phyloP scores from a whole-genome alignment of 2,113 vertebrate genomes.

The Meleagris gallopavo region DNA sequence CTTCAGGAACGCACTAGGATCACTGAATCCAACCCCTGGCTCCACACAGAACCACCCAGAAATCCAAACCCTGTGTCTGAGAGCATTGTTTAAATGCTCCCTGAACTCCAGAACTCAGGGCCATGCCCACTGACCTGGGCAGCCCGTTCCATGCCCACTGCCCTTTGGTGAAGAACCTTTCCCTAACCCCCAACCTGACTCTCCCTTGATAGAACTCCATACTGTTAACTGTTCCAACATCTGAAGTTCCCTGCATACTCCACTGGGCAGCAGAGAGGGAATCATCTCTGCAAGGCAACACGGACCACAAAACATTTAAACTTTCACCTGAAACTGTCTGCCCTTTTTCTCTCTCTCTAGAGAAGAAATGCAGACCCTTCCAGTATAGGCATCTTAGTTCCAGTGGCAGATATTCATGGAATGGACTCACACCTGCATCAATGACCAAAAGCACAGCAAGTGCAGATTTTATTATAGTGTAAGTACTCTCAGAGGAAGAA shows the following conservation, averaged over 20 bases:
- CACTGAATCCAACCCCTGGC: background rate
- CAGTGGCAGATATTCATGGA: background rate
- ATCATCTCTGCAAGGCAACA: background rate
- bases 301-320: background rate
- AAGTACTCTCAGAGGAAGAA: background rate
- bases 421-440: background rate
- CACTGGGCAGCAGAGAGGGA: accelerated
- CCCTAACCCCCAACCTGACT: no score
- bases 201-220: no score
- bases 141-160: no score
- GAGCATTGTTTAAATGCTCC: background rate
- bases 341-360: background rate
- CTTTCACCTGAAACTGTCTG: background rate
- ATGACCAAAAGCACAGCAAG: background rate
- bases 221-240: background rate
- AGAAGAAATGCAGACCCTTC: background rate
- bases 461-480: background rate
- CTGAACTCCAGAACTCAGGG: background rate
- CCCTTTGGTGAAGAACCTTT: no score
- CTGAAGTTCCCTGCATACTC: background rate
- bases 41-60: background rate
- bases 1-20: background rate
- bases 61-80: background rate
- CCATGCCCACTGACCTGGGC: no score
- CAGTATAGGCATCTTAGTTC: background rate